Conservation (phyloP, 2,888 invertebrate genomes). For the Eupithecia dodoneata region DNA sequence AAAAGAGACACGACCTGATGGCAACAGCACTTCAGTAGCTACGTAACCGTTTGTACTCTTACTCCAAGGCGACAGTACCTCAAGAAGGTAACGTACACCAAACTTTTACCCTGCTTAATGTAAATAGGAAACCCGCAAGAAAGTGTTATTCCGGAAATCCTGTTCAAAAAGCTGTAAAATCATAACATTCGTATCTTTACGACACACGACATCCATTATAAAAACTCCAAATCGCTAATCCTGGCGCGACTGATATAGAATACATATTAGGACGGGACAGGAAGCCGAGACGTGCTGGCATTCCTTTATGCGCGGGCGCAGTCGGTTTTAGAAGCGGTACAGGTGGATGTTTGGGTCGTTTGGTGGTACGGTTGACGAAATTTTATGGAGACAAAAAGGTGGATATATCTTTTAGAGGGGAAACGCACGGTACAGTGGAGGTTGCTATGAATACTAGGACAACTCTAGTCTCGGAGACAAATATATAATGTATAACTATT, state of each 20-base stretch:
- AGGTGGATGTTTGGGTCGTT: constrained; percentile 49
- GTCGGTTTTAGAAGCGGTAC: constrained; percentile 64
- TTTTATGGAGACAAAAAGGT: constrained; percentile 5
- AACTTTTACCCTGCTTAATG: background rate
- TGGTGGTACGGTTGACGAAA: constrained; percentile 36
- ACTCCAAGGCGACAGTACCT: too few relatives aligned
- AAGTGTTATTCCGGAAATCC: constrained; percentile 12
- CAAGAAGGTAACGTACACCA: background rate
- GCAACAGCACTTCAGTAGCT: background rate
- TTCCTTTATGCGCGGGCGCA: constrained; percentile 51
- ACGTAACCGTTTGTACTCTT: too few relatives aligned
- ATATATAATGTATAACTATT: too few relatives aligned
- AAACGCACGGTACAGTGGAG: background rate
- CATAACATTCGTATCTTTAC: constrained; percentile 2
- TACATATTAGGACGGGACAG: constrained; percentile 63
- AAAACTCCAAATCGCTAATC: constrained; percentile 48
- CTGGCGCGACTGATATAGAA: constrained; percentile 54
- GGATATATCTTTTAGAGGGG: background rate
- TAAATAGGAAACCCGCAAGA: background rate
- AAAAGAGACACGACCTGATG: background rate
- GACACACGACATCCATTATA: constrained; percentile 5
- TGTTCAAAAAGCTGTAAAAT: constrained; percentile 4
- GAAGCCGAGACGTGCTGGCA: constrained; percentile 64
- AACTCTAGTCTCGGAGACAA: too few relatives aligned
- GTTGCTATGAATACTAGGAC: background rate